Percentiles rank a stretch among this genome's conserved stretches.
phyloP scores from a whole-genome alignment of 2,113 vertebrate species.

The Nycticorax nycticorax region DNA sequence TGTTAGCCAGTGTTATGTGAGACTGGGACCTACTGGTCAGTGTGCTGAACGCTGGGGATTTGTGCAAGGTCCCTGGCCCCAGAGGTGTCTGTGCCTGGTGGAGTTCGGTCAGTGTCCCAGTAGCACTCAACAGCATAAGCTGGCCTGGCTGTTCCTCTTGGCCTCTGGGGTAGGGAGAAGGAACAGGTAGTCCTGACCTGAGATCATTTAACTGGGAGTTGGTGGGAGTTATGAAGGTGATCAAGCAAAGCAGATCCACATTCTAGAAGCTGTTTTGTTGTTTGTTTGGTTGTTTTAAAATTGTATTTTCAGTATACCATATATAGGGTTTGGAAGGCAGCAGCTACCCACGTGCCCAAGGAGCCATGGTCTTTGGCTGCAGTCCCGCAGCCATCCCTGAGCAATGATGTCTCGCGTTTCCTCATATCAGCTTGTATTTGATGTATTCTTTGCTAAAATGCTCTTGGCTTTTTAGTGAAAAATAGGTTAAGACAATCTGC shows the following conservation, averaged over 20 bases:
- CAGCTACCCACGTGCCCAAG: fast-evolving
- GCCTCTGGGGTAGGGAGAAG: no score
- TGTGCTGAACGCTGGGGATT: neutral
- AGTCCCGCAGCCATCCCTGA: neutral
- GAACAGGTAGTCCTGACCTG: fast-evolving
- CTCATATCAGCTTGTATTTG: neutral
- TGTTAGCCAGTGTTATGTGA: neutral
- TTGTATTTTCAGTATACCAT: neutral
- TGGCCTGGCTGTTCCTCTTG: fast-evolving
- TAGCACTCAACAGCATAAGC: fast-evolving
- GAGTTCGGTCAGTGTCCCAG: no score
- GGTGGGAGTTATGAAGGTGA: neutral
- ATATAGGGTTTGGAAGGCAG: neutral
- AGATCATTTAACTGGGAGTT: neutral
- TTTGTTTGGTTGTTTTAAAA: fast-evolving
- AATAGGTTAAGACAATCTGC: neutral
- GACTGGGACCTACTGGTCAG: no score
- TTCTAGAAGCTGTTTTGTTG: neutral
- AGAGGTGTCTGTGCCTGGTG: fast-evolving
- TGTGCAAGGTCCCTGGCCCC: neutral
- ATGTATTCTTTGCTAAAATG: neutral
- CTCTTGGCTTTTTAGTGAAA: neutral
- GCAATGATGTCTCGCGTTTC: fast-evolving
- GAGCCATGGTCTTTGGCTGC: fast-evolving
- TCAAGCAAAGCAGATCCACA: neutral